Percentiles rank a stretch among this genome's conserved stretches.
Conservation (phyloP, 2,797 vertebrate species). For the Chanos chanos region DNA sequence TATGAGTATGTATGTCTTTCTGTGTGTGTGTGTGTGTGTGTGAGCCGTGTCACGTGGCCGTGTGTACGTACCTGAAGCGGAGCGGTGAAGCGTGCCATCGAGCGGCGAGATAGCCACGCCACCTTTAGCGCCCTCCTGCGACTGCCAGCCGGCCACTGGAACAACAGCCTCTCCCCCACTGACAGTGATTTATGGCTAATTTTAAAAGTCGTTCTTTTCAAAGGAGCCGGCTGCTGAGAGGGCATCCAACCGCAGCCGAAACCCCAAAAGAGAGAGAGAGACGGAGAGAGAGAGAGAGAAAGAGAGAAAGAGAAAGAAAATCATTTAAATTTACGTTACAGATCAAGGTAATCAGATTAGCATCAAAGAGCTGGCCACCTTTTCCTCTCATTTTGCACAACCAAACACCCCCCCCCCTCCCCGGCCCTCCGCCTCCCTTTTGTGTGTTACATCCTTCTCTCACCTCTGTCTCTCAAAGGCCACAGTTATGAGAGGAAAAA, state of each 20-base stretch:
- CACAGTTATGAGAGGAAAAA: too few species aligned
- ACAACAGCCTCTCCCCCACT: constrained; percentile 46
- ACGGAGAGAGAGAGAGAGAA: constrained; percentile 26
- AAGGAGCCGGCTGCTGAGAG: constrained; percentile 67
- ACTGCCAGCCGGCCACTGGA: constrained; percentile 46
- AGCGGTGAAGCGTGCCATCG: constrained; percentile 34
- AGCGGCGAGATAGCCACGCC: constrained; percentile 50
- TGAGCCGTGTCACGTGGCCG: too few species aligned
- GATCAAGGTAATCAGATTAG: constrained; percentile 57
- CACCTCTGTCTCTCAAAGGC: too few species aligned
- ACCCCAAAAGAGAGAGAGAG: constrained; percentile 46
- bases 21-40: constrained; percentile 16
- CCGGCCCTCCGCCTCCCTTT: constrained; percentile 26
- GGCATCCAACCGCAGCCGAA: constrained; percentile 69
- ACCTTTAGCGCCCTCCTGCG: constrained; percentile 47
- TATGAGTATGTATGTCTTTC: constrained; percentile 17
- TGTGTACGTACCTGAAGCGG: constrained; percentile 26
- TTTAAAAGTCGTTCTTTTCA: constrained; percentile 77
- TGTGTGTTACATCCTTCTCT: too few species aligned
- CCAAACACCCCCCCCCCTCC: constrained; percentile 37
- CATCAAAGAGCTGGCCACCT: constrained; percentile 52
- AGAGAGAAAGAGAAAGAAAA: constrained; percentile 48
- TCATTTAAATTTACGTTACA: constrained; percentile 68
- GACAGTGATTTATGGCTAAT: constrained; percentile 79
- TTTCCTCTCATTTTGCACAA: constrained; percentile 28